phyloP scores from a whole-genome alignment of 1,140 invertebrate species.

The Zaprionus davidi region DNA sequence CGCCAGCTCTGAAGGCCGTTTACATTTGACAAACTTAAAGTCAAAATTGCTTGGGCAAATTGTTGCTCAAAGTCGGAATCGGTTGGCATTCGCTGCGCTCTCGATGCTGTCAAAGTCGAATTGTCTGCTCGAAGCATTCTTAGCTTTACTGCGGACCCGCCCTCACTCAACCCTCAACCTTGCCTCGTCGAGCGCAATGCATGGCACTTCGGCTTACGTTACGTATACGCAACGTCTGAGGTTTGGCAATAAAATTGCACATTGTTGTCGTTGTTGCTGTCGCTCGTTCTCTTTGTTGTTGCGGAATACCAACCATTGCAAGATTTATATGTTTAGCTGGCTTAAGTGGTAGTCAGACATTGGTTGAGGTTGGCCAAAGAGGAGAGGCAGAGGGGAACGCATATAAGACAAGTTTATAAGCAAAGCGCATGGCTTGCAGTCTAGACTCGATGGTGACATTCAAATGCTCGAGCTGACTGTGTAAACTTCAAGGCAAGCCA shows the following conservation, averaged over 20 bases:
- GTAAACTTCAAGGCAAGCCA: slow-evolving; percentile 45
- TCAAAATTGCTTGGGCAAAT: slow-evolving; percentile 46
- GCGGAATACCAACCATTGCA: slow-evolving; percentile 74
- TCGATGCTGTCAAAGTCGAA: slow-evolving; percentile 37
- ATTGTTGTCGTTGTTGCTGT: slow-evolving; percentile 62
- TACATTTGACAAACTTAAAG: slow-evolving; percentile 47
- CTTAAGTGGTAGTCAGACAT: slow-evolving; percentile 80
- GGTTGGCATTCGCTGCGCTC: slow-evolving; percentile 16
- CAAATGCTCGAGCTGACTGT: slow-evolving; percentile 59
- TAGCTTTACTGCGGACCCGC: background rate
- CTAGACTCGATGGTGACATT: slow-evolving; percentile 74
- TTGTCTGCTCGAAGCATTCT: slow-evolving; percentile 25
- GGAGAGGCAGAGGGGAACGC: background rate
- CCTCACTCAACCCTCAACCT: no score
- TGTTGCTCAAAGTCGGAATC: slow-evolving; percentile 42
- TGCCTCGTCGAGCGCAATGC: slow-evolving; percentile 36
- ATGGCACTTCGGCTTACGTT: slow-evolving; percentile 68
- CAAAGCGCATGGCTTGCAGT: slow-evolving; percentile 50
- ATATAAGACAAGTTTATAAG: slow-evolving; percentile 71
- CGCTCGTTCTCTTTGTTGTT: slow-evolving; percentile 32
- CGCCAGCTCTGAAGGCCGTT: slow-evolving; percentile 7
- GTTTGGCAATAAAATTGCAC: slow-evolving; percentile 78
- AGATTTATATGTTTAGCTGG: slow-evolving; percentile 79
- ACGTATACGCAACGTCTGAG: slow-evolving; percentile 80
- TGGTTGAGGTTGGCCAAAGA: slow-evolving; percentile 52